phyloP scores from a whole-genome alignment of 2,113 vertebrate genomes.

The Zosterops pallidus region DNA sequence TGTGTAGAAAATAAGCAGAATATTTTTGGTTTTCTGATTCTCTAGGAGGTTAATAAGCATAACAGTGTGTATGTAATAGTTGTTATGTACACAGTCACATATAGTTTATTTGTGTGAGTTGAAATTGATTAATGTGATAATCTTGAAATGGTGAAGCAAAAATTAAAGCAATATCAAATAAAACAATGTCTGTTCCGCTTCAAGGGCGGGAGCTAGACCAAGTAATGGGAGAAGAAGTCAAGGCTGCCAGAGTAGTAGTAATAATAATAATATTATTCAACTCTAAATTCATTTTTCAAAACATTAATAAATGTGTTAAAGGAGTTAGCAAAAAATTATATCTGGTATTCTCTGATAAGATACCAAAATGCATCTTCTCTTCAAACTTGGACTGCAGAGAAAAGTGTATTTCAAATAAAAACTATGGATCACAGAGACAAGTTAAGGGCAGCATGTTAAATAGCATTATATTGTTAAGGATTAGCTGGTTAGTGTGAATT shows the following conservation, averaged over 20 bases:
- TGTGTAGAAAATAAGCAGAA: neutral
- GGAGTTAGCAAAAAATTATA: neutral
- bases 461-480: neutral
- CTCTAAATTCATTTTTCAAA: neutral
- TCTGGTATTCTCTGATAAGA: neutral
- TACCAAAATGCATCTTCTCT: neutral
- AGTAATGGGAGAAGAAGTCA: neutral
- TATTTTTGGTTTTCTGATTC: neutral
- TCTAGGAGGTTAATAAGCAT: neutral
- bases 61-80: neutral
- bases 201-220: neutral
- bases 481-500: neutral
- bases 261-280: neutral
- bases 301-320: neutral
- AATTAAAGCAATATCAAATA: neutral
- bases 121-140: neutral
- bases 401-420: neutral
- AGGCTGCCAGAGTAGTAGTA: neutral
- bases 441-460: neutral
- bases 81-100: neutral
- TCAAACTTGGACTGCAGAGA: neutral
- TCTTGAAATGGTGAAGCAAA: neutral
- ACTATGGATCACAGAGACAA: neutral
- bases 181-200: neutral
- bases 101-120: neutral